Conservation (phyloP, 2,797 vertebrate species). For the Paratrypauchen microcephalus region DNA sequence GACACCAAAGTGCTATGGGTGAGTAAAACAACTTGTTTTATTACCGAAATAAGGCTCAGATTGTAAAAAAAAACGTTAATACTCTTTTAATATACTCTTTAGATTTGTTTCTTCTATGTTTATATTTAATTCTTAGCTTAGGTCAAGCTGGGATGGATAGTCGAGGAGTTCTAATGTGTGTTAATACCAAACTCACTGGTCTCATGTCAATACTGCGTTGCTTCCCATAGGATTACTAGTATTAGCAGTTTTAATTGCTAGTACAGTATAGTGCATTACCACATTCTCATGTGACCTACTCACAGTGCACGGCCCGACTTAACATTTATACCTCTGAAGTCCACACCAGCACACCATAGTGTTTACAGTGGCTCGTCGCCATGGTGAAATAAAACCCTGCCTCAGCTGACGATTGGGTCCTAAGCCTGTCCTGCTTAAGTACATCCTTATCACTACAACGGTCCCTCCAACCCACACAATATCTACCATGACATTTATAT, state of each 20-base stretch:
- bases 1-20: too few relatives aligned
- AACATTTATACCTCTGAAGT: not conserved
- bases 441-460: constrained; percentile 56
- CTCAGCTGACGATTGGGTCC: constrained; percentile 47
- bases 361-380: constrained; percentile 53
- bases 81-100: too few relatives aligned
- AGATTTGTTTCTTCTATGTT: too few relatives aligned
- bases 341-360: constrained; percentile 5
- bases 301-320: not conserved
- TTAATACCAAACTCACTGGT: too few relatives aligned
- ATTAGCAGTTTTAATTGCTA: not conserved
- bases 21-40: too few relatives aligned
- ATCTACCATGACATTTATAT: not conserved
- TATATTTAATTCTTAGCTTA: too few relatives aligned
- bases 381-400: constrained; percentile 43
- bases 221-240: too few relatives aligned
- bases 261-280: not conserved
- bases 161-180: not conserved
- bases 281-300: not conserved
- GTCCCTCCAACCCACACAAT: constrained; percentile 32
- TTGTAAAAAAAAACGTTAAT: too few relatives aligned
- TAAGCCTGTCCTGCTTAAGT: constrained; percentile 60
- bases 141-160: too few relatives aligned
- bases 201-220: too few relatives aligned
- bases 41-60: too few relatives aligned